phyloP scores from a whole-genome alignment of 2,113 vertebrate genomes.

The Zosterops hypoxanthus region DNA sequence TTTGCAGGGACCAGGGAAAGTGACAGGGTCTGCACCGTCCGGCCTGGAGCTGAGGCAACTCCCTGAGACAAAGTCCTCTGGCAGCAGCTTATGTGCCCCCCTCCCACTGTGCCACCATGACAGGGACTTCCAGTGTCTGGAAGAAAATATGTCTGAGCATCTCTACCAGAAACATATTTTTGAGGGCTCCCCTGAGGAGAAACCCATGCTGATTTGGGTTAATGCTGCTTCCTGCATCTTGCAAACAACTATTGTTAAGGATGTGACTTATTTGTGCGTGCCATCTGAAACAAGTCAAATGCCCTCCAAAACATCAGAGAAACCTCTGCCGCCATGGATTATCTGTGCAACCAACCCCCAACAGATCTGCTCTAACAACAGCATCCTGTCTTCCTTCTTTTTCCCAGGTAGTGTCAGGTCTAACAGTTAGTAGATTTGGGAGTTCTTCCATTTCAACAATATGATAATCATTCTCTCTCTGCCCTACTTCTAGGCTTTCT shows the following conservation, averaged over 20 bases:
- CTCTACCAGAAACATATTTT: neutral
- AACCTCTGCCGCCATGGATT: neutral
- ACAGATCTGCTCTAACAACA: neutral
- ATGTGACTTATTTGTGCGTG: neutral
- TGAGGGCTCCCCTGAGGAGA: neutral
- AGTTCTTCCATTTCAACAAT: neutral
- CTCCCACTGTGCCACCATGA: neutral
- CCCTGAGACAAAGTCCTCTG: neutral
- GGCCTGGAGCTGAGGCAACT: neutral
- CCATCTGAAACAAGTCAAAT: neutral
- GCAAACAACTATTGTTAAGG: neutral
- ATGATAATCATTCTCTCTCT: neutral
- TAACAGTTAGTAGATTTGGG: neutral
- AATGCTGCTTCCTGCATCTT: neutral
- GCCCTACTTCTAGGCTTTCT: neutral
- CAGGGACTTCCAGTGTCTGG: fast-evolving
- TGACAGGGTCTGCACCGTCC: neutral
- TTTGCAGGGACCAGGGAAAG: neutral
- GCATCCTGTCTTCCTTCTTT: neutral
- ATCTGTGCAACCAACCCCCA: neutral
- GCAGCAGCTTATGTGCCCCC: fast-evolving
- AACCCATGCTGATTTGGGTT: neutral
- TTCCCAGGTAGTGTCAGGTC: neutral
- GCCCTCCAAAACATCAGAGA: neutral
- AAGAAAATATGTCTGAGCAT: neutral